These are phyloP conservation scores for Rousettus madagascariensis DNA, from an alignment of 2,797 vertebrate genomes.

Conservation along the genomic window DNA sequence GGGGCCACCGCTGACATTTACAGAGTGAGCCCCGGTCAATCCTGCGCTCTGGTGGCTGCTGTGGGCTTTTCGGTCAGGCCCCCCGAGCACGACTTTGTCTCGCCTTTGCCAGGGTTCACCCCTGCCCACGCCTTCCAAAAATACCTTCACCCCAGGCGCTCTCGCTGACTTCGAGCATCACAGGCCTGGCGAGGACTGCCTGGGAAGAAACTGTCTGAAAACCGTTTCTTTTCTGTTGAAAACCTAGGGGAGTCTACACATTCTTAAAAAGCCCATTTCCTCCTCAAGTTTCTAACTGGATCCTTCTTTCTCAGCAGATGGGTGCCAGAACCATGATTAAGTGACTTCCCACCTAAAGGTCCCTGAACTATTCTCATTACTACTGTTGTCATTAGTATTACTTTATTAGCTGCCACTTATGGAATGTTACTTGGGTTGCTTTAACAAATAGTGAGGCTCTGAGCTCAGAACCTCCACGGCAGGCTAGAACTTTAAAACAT, in stretches of 20 bases:
- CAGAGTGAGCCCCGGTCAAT: not conserved
- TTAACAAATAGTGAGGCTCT: not conserved
- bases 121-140: not conserved
- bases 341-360: not conserved
- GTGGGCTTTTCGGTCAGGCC: not conserved
- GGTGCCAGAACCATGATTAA: not conserved
- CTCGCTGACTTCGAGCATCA: not conserved
- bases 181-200: not conserved
- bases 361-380: not conserved
- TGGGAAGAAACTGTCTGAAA: not conserved
- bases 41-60: rapidly evolving
- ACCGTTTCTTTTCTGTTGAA: not conserved
- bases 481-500: not conserved
- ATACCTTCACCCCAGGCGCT: not conserved
- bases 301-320: not conserved
- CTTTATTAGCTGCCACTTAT: not conserved
- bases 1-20: not conserved
- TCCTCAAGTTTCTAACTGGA: not conserved
- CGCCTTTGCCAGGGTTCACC: not conserved
- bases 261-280: not conserved
- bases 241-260: not conserved
- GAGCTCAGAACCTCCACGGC: not conserved
- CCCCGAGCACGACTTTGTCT: not conserved
- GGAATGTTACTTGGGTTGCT: too few relatives aligned
- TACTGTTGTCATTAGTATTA: not conserved